Conservation (phyloP, 2,113 vertebrate species). For the Halichoeres trimaculatus region DNA sequence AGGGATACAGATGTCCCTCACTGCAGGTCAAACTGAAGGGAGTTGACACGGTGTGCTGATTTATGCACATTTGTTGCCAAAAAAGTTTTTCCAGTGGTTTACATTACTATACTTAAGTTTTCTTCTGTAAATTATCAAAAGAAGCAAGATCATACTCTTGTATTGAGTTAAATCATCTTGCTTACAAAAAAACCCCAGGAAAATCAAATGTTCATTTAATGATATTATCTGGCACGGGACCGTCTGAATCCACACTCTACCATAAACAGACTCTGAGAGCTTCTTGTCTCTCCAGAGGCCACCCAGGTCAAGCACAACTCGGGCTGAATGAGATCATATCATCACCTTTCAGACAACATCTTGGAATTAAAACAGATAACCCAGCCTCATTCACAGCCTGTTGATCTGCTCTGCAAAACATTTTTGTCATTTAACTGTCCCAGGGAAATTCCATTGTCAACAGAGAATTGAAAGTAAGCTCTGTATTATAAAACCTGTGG, state of each 20-base stretch:
- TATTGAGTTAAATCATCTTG: not conserved
- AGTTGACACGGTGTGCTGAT: conserved; percentile 9
- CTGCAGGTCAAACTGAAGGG: conserved; percentile 43
- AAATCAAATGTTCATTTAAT: not conserved
- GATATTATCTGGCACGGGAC: not conserved
- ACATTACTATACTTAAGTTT: not conserved
- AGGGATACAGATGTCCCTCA: conserved; percentile 16
- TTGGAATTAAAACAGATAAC: conserved; percentile 51
- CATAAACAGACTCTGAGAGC: conserved; percentile 15
- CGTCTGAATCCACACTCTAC: not conserved
- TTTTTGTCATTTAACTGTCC: conserved; percentile 16
- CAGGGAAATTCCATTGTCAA: conserved; percentile 65
- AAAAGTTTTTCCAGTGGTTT: not conserved
- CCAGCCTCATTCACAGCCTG: conserved; percentile 3
- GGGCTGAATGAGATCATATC: conserved; percentile 54
- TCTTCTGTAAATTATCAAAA: not conserved
- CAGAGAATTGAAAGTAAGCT: conserved; percentile 43
- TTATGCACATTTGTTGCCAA: not conserved
- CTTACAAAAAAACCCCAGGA: not conserved
- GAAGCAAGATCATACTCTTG: not conserved
- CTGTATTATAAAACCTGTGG: conserved; percentile 26
- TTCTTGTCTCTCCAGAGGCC: conserved; percentile 38
- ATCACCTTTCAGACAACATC: conserved; percentile 49
- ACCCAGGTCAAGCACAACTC: conserved; percentile 54
- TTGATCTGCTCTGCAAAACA: not conserved